Conservation (phyloP, 2,797 vertebrate species). For the Sciurus vulgaris region DNA sequence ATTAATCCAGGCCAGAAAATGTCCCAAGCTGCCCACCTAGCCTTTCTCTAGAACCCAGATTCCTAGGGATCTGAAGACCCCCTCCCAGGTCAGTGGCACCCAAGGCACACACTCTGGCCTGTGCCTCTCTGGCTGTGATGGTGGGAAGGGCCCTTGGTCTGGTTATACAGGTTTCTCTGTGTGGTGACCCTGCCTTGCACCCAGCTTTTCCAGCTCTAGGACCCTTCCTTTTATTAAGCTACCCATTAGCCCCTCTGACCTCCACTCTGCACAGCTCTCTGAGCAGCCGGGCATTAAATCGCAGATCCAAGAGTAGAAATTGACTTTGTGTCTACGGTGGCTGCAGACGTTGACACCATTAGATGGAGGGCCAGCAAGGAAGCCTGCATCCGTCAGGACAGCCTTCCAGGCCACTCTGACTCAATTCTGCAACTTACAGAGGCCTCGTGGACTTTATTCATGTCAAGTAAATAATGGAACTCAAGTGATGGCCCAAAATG, state of each 20-base stretch:
- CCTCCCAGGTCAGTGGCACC: background rate
- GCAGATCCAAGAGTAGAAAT: constrained; percentile 88
- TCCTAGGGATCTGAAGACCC: background rate
- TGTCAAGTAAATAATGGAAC: constrained; percentile 6
- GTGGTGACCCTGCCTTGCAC: background rate
- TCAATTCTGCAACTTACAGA: background rate
- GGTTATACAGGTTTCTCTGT: background rate
- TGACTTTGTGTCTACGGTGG: constrained; percentile 83
- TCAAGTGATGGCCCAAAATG: background rate
- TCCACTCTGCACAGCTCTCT: constrained; percentile 86
- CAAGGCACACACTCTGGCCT: background rate
- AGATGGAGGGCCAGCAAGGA: background rate
- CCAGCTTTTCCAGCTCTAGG: constrained; percentile 65
- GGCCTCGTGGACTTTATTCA: constrained; percentile 22
- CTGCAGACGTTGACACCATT: constrained; percentile 29
- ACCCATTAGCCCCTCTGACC: constrained; percentile 89
- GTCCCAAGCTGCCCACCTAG: background rate
- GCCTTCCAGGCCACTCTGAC: background rate
- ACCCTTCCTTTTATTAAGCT: constrained; percentile 83
- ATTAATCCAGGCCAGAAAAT: constrained; percentile 35
- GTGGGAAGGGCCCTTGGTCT: background rate
- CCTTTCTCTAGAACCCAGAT: background rate
- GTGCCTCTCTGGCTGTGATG: background rate
- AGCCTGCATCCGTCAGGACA: constrained; percentile 6
- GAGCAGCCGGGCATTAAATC: constrained; percentile 89